Conservation (phyloP, 2,888 invertebrate genomes). For the Podotricha telesiphe region DNA sequence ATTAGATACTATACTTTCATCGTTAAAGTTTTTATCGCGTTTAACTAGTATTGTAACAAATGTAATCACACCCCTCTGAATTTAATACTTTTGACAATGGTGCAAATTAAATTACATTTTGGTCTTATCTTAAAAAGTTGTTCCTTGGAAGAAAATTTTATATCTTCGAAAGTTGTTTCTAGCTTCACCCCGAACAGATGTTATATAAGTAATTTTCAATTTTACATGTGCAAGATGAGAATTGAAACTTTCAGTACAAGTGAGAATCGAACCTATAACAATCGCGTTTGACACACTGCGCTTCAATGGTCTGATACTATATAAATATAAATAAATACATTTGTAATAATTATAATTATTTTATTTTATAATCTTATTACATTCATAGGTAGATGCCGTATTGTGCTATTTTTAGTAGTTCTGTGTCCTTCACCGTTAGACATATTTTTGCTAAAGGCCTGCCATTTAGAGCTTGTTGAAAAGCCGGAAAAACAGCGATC, state of each 20-base stretch:
- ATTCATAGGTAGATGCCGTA: too few species aligned
- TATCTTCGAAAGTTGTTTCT: conserved; percentile 40
- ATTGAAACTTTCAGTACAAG: background rate
- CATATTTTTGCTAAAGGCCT: conserved; percentile 11
- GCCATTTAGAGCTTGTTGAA: conserved; percentile 70
- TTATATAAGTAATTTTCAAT: conserved; percentile 30
- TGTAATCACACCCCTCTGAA: conserved; percentile 20
- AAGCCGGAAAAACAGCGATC: conserved; percentile 76
- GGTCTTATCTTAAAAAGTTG: conserved; percentile 44
- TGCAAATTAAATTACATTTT: conserved; percentile 44
- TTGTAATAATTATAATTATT: too few species aligned
- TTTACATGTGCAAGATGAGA: conserved; percentile 7
- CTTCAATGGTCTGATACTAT: too few species aligned
- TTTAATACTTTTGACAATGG: conserved; percentile 39
- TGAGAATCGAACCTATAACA: too few species aligned
- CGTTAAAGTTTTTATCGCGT: conserved; percentile 20
- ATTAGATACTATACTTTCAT: background rate
- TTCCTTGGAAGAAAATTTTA: conserved; percentile 45
- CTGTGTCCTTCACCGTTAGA: background rate
- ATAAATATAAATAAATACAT: too few species aligned
- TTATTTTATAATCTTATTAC: too few species aligned
- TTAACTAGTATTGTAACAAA: conserved; percentile 28
- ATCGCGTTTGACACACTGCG: too few species aligned
- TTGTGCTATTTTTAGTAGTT: background rate
- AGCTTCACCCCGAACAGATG: conserved; percentile 28